Percentiles rank a stretch among this genome's conserved stretches.
These are phyloP conservation scores for Octopus bimaculoides DNA, from an alignment of 1,140 invertebrate genomes.

Conservation along the genomic window DNA sequence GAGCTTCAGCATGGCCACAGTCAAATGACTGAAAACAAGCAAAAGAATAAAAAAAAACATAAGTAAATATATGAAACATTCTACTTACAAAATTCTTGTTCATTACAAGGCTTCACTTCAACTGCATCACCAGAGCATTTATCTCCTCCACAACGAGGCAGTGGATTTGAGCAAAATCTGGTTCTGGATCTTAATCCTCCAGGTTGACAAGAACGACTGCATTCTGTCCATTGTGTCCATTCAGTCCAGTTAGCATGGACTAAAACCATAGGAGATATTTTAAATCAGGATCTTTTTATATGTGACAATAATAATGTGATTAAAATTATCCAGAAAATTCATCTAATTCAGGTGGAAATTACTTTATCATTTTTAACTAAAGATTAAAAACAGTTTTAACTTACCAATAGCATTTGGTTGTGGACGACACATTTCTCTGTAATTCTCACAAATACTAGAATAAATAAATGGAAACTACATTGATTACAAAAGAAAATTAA, in stretches of 20 bases:
- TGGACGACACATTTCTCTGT: neutral
- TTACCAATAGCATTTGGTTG: neutral
- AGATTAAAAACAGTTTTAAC: neutral
- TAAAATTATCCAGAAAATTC: neutral
- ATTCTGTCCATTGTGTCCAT: constrained; percentile 19
- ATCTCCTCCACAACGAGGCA: constrained; percentile 23
- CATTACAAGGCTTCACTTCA: constrained; percentile 19
- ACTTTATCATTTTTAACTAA: neutral
- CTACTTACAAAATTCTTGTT: constrained; percentile 20
- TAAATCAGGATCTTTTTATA: neutral
- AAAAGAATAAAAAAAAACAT: no score
- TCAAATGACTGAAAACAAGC: no score
- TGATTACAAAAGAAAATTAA: no score
- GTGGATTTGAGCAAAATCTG: constrained; percentile 22
- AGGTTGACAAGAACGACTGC: constrained; percentile 17
- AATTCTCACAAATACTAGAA: neutral
- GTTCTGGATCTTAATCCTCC: constrained; percentile 16
- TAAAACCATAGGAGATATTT: constrained; percentile 17
- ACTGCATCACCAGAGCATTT: constrained; percentile 5
- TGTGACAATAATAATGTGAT: neutral
- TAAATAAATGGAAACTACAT: no score
- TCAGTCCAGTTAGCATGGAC: constrained; percentile 28
- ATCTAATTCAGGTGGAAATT: neutral
- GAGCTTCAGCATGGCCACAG: no score
- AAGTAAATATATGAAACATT: no score